Base-by-base conservation (phyloP, 2,113 vertebrate genomes). In the Laterallus jamaicensis region DNA sequence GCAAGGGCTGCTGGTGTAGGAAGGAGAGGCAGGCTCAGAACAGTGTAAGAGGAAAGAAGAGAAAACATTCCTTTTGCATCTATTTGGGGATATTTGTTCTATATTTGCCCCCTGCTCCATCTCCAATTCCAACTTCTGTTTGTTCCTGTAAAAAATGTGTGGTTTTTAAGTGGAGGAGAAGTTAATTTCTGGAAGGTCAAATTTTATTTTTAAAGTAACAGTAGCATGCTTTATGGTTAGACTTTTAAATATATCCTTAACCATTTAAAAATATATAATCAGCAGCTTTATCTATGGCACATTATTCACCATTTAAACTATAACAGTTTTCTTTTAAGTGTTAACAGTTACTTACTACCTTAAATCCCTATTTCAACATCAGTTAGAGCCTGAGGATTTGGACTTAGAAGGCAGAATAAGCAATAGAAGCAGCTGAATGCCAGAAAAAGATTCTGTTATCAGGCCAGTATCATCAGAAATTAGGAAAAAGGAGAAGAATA, bases 311-410 rank as follows among this genome's bases (percentile, higher is more conserved):
- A 40, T 88, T 87, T 93, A 87, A 88, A 73, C 58, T 84, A 29
- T 73, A 92, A 94, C 29, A 40, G 19, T 24, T 96, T 92, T 26
- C 66, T 94, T 84, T 85, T 52, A 87, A 73, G 63, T 6, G 1
- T 84, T 88, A 92, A 62, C 55, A 54, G 69, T 71, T 64, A 70
- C 75, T 93, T 83, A 82, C 44, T 62, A 79, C 86, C 93, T 94
- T 89, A 93, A 96, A 93, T 93, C 74, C 83, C 37, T 91, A 26
- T 89, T 96, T 93, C 58, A 78, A 54, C 22, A 66, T 52, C 58
- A 84, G 37, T 67, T 55, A 62, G 31, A 63, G 52, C 68, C 66
- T 71, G 79, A 92, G 81, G 70, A 93, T 92, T 92, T 91, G 58
- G 58, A 37, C 19, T 60, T 94, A 14, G 63, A 77, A 93, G 54